Evolutionary conservation across 1,140 invertebrate species (phyloP), one percentile per base, ranked within the genome.

Genomic region (Papilio xuthus): DNA sequence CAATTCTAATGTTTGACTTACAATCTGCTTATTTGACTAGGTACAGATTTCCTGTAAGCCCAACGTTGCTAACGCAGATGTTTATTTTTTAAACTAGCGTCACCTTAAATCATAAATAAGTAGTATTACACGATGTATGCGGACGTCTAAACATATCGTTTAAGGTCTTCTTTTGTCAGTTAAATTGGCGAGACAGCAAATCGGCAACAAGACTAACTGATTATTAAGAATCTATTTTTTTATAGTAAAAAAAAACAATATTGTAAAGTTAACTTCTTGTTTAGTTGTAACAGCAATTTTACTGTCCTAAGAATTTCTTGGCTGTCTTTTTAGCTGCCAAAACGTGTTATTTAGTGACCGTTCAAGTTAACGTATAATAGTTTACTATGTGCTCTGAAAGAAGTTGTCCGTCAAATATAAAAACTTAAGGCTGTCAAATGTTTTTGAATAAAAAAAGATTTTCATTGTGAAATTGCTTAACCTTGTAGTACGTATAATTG

Each of bases 11-110:
- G 88, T 92, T 92, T 92, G 85, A 80, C 83, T 85, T 84, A 87
- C 91, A 92, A 92, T 92, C 90, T 90, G 83, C 85, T 78, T 89
- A 85, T 91, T 91, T 91, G 86, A 80, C 83, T 86, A 90, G 89
- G 86, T 90, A 89, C 81, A 79, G 85, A 87, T 91, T 88, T 84
- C 87, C 83, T 82, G 84, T 82, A 87, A 86, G 75, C 67, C 73
- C 77, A 81, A 78, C 78, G 76, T 78, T 83, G 72, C 84, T 83
- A 84, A 83, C 83, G 70, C 56, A 77, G 80, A 78, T 80, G 79
- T 81, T 82, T 83, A 81, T 81, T 82, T 82, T 77, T 72, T 41
- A 41, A 60, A 53, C 73, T 53, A 75, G 37, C 74, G 53, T 76
- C 63, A 75, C 26, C 20, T 56, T 75, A 28, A 47, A 73, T 73